Base-by-base conservation (phyloP, 2,113 vertebrate genomes). In the Corythoichthys haematopterus region DNA sequence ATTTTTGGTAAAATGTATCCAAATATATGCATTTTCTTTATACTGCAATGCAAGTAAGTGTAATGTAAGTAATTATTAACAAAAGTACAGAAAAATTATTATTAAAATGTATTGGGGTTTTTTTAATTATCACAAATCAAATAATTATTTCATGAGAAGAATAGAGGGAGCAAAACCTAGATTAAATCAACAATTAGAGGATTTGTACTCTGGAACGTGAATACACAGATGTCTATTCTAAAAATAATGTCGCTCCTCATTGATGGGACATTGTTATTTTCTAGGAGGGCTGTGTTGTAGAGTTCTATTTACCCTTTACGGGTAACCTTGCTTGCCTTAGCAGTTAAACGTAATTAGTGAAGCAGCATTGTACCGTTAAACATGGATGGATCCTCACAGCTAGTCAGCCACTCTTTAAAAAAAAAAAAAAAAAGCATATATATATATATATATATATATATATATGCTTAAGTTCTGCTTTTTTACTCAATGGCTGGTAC, bases 391-490 rank as follows among this genome's bases (percentile, higher is more conserved):
- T 9, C 5, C n/a, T 40, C 15, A 43, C 9, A 28, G 38, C 28
- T 60, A 43, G 8, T 61, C n/a, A 7, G 9, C 40, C 9, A 43
- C 6, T 7, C 9, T 40, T 40, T 40, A 43, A 43, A 43, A 43
- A 40, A 40, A 5, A 40, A 46, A 46, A 57, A 62, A 2, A n/a
- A n/a, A n/a, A n/a, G n/a, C n/a, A n/a, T n/a, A n/a, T n/a, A n/a
- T n/a, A 28, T 28, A 28, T 28, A 28, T 28, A 28, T 28, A 28
- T 28, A 28, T 28, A 28, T 28, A 28, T 28, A 28, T 28, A 28
- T 28, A 28, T 28, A 28, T 28, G n/a, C 33, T 43, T 43, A 65
- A 80, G 62, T 89, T 89, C 88, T 87, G 81, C 81, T 74, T 87
- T 88, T 85, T 38, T 11, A 64, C 47, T 52, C 66, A 66, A 69